phyloP scores from a whole-genome alignment of 2,113 vertebrate species.

The Naja naja region DNA sequence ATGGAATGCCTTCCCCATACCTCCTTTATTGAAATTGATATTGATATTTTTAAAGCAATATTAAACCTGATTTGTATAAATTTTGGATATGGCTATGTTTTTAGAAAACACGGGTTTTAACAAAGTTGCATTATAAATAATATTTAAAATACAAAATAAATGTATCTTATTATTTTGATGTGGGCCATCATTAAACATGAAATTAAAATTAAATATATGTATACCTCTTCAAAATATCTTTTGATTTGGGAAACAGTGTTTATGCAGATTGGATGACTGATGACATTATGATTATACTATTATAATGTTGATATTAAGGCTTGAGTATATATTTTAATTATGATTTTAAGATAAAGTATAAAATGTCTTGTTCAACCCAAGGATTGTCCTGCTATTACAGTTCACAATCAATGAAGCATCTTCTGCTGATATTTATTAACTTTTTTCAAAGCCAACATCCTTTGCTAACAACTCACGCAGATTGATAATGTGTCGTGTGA shows the following conservation, averaged over 20 bases:
- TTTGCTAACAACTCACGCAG: not conserved
- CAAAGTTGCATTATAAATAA: not conserved
- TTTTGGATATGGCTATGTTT: not conserved
- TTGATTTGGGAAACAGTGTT: not conserved
- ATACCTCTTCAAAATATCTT: not conserved
- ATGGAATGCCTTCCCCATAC: not conserved
- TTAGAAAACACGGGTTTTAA: not conserved
- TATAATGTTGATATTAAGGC: not conserved
- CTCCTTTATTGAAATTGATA: not conserved
- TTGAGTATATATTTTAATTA: not conserved
- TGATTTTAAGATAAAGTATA: not conserved
- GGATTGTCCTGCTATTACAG: not conserved
- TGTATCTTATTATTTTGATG: not conserved
- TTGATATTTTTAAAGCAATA: not conserved
- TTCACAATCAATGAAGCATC: not conserved
- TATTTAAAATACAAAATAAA: not conserved
- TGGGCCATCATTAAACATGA: not conserved
- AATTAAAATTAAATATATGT: not conserved
- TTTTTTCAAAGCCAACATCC: slow-evolving; percentile 8
- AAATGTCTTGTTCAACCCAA: not conserved
- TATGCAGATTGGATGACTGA: not conserved
- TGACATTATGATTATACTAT: not conserved
- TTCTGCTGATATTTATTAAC: not conserved
- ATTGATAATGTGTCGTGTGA: not conserved
- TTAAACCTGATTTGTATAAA: not conserved